Evolutionary conservation across 2,888 invertebrate species (phyloP), one percentile per base, ranked within the genome.

Genomic region (Microctonus aethiopoides): DNA sequence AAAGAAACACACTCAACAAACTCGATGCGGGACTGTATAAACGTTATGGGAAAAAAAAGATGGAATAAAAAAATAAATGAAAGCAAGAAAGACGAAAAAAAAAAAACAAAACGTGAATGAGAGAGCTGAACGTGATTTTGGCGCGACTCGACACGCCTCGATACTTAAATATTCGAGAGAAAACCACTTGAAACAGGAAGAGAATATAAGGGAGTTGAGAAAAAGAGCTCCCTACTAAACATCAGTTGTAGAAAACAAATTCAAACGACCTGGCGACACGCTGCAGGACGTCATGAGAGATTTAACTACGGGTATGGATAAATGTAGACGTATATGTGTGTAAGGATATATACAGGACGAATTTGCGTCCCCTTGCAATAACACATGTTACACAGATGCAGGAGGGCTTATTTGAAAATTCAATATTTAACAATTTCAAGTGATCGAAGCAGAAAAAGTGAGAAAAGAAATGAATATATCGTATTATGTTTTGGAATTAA

Each of bases 151-250:
- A 57, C 24, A 32, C 24, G 66, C 61, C 36, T 32, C 16, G 60
- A 57, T 57, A 57, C 57, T 51, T 36, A 16, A 10, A 29, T 10
- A 32, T 67, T 63, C 69, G 54, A 65, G 46, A 51, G 39, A 65
- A 64, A 67, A 20, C 54, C 74, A 74, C 72, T 74, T 69, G 74
- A 72, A 72, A 72, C 72, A 70, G 70, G 72, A 72, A 74, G 72
- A 41, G 16, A 46, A 7, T 16, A n/a, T 1, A n/a, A 46, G 16
- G 1, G 46, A 46, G 46, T 16, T 7, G 9, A 20, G 16, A 7
- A 6, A 16, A 46, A 16, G 46, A 46, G 46, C 46, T 46, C 46
- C 46, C 46, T 16, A 46, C 46, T 46, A 46, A 16, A 46, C 46
- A 46, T n/a, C 34, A 59, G 46, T 46, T 34, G 60, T 62, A 64